Evolutionary conservation across 30 jellyfish, hydroid and myxozoan genomes (phyloP), one percentile per base, ranked within the genome.

Genomic region (Pseudorhiza aurosa): DNA sequence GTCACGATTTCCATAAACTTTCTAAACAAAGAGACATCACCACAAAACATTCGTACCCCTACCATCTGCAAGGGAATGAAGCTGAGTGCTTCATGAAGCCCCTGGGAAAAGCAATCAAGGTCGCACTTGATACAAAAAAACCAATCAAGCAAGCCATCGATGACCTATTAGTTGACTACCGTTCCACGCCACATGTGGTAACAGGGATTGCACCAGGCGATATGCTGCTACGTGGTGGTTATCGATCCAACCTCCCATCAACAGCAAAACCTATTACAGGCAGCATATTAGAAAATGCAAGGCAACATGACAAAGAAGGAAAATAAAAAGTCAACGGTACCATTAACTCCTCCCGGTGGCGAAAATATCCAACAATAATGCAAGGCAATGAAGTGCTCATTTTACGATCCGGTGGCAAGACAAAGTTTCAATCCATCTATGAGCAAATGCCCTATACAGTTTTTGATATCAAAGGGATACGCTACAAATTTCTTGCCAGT

Each of bases 121-220:
- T 40, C 8, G 88, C 81, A 24, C 0, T 29, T 31, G 55, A 29
- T 27, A 37, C 47, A 24, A 11, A 65, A 1, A 15, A 25, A 26
- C 80, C 78, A 15, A n/a, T 36, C 25, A n/a, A 68, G 15, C 35
- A 65, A 8, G 94, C 70, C 18, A 21, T 65, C 26, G 62, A 12
- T 18, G 59, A 35, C 32, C 45, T 69, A 6, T 77, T 69, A 26
- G 15, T 24, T 28, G 47, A 26, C 42, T 68, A 82, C 26, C 80
- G 81, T 57, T 12, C 71, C 8, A 47, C 70, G 33, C 81, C 87
- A 18, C 79, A 82, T 43, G 21, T 0, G 25, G 53, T 87, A 4
- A 82, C 94, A 30, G 94, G 94, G 17, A 33, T 47, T 8, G 69
- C 87, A 14, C 94, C 94, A 46, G 87, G 87, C 31, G 70, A 68